phyloP scores from a whole-genome alignment of 2,888 invertebrate species.

The Salpingus planirostris region DNA sequence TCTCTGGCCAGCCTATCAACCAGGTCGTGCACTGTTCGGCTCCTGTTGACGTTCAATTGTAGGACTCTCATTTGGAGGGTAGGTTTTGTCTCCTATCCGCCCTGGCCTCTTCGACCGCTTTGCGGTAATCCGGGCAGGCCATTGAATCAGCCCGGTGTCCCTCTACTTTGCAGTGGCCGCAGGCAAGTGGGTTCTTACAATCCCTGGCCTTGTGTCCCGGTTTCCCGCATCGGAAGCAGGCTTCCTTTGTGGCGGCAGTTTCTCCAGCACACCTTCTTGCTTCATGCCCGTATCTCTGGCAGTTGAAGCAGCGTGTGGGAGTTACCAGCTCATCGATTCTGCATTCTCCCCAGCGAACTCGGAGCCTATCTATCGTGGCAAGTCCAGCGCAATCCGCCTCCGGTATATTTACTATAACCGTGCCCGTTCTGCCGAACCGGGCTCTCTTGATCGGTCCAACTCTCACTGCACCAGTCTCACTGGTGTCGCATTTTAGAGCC shows the following conservation, averaged over 20 bases:
- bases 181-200: slow-evolving; percentile 1
- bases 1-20: too few species aligned
- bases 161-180: slow-evolving; percentile 1
- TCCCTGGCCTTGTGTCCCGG: slow-evolving; percentile 1
- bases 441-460: slow-evolving; percentile 1
- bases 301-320: slow-evolving; percentile 2
- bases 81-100: slow-evolving; percentile 1
- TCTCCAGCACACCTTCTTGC: slow-evolving; percentile 3
- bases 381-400: slow-evolving; percentile 1
- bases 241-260: slow-evolving; percentile 1
- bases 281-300: slow-evolving; percentile 2
- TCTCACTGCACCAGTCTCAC: slow-evolving; percentile 1
- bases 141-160: slow-evolving; percentile 1
- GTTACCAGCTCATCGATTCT: slow-evolving; percentile 1
- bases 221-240: slow-evolving; percentile 3
- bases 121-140: slow-evolving; percentile 1
- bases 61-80: too few species aligned
- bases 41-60: too few species aligned
- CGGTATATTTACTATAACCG: slow-evolving; percentile 1
- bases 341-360: slow-evolving; percentile 1
- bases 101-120: slow-evolving; percentile 1
- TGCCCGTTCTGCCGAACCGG: slow-evolving; percentile 1
- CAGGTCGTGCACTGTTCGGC: too few species aligned
- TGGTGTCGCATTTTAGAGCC: slow-evolving; percentile 2
- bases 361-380: slow-evolving; percentile 1